Conservation (phyloP, 2,888 invertebrate genomes). For the Cryptocephalus primarius region DNA sequence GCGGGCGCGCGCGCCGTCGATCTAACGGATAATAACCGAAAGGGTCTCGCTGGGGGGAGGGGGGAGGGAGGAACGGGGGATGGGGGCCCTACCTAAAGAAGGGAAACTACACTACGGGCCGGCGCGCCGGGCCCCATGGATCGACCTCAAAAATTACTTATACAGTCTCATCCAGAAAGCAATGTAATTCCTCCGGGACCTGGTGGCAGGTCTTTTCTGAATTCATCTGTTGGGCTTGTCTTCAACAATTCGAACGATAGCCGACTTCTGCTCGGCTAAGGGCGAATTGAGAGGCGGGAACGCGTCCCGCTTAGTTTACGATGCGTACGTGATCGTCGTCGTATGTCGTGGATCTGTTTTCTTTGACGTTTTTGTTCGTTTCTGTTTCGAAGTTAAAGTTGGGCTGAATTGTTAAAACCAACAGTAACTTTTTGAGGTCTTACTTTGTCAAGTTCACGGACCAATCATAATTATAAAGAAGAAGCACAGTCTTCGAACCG, state of each 20-base stretch:
- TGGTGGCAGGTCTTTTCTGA: constrained; percentile 35
- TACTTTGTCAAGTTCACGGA: constrained; percentile 30
- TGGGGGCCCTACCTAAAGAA: constrained; percentile 36
- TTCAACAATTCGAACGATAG: constrained; percentile 34
- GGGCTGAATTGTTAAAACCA: constrained; percentile 38
- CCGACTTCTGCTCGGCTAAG: constrained; percentile 19
- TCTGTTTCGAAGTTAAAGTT: constrained; percentile 28
- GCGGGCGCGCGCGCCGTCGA: background rate
- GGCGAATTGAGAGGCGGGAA: constrained; percentile 23
- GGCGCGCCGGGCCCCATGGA: constrained; percentile 27
- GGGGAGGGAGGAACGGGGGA: background rate
- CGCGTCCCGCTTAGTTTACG: background rate
- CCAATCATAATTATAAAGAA: constrained; percentile 22
- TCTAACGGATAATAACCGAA: background rate
- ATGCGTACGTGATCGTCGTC: background rate
- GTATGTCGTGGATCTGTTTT: background rate
- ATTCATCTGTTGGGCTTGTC: constrained; percentile 38
- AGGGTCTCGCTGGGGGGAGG: too few relatives aligned
- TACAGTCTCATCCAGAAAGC: constrained; percentile 42
- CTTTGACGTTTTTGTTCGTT: background rate
- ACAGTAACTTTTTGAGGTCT: constrained; percentile 41
- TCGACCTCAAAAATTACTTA: constrained; percentile 41
- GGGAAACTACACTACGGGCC: constrained; percentile 34
- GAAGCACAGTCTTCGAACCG: constrained; percentile 11
- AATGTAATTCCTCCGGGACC: constrained; percentile 37